Conservation (phyloP, 2,888 invertebrate genomes). For the Eristalis arbustorum region DNA sequence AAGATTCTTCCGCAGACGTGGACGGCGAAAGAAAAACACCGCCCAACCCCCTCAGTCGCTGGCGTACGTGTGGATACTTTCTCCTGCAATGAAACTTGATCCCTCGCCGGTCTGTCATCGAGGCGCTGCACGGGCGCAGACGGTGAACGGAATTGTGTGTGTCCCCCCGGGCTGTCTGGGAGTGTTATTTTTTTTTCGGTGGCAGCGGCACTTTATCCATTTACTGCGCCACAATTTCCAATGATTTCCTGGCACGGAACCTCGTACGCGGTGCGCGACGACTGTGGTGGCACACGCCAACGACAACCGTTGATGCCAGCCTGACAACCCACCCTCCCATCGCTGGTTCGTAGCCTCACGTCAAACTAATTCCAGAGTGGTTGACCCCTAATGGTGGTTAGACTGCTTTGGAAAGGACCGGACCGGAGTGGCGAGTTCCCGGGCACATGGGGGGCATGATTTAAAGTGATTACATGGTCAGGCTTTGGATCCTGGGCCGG, state of each 20-base stretch:
- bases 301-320: too few species aligned
- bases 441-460: constrained; percentile 27
- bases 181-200: constrained; percentile 4
- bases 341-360: constrained; percentile 50
- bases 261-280: not conserved
- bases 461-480: constrained; percentile 31
- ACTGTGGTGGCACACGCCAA: constrained; percentile 20
- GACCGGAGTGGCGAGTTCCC: not conserved
- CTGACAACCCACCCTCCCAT: too few species aligned
- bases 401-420: constrained; percentile 23
- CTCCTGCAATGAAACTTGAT: constrained; percentile 20
- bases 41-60: not conserved
- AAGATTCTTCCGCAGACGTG: constrained; percentile 21
- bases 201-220: constrained; percentile 50
- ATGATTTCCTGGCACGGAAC: constrained; percentile 54
- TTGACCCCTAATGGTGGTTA: constrained; percentile 57
- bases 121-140: not conserved
- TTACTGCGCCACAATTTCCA: constrained; percentile 64
- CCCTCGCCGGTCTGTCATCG: constrained; percentile 15
- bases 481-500: not conserved
- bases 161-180: constrained; percentile 31
- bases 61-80: not conserved
- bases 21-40: constrained; percentile 5
- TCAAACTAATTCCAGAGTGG: constrained; percentile 59
- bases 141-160: constrained; percentile 34